These are phyloP conservation scores for Netta rufina DNA, from an alignment of 2,797 vertebrate species.

Conservation along the genomic window DNA sequence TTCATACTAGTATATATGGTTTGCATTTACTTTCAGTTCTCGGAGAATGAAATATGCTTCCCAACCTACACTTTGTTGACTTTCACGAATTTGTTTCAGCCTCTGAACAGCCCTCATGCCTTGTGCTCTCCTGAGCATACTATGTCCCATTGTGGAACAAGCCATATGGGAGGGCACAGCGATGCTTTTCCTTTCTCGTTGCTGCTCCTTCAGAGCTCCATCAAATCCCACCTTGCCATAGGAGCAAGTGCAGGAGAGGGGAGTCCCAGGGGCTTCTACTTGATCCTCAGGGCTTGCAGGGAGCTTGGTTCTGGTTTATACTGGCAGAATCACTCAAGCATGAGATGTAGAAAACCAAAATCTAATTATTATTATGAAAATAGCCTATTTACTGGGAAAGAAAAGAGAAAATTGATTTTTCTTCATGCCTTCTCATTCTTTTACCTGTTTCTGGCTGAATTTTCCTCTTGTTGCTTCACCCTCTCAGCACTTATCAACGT, in stretches of 20 bases:
- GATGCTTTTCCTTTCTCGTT: background rate
- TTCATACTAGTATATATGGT: background rate
- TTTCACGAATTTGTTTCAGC: background rate
- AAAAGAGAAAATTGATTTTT: background rate
- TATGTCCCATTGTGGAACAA: rapidly evolving
- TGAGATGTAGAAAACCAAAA: background rate
- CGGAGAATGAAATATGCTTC: background rate
- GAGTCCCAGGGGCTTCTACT: background rate
- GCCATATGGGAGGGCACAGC: rapidly evolving
- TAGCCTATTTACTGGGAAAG: background rate
- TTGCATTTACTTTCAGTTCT: background rate
- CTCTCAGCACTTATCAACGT: background rate
- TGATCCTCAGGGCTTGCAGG: background rate
- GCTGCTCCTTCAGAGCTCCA: background rate
- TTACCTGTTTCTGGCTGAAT: background rate
- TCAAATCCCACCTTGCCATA: rapidly evolving
- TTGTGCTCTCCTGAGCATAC: rapidly evolving
- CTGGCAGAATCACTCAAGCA: background rate
- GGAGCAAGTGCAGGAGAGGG: background rate
- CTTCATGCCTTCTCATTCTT: background rate
- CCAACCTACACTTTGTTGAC: background rate
- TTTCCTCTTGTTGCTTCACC: background rate
- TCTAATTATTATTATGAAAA: background rate
- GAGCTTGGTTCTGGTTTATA: background rate
- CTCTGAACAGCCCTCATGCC: rapidly evolving